A percentile compares a stretch with the other conserved stretches of the same genome.
Evolutionary conservation across 2,888 invertebrate species (phyloP).

Genomic region (Dermolepida albohirtum): DNA sequence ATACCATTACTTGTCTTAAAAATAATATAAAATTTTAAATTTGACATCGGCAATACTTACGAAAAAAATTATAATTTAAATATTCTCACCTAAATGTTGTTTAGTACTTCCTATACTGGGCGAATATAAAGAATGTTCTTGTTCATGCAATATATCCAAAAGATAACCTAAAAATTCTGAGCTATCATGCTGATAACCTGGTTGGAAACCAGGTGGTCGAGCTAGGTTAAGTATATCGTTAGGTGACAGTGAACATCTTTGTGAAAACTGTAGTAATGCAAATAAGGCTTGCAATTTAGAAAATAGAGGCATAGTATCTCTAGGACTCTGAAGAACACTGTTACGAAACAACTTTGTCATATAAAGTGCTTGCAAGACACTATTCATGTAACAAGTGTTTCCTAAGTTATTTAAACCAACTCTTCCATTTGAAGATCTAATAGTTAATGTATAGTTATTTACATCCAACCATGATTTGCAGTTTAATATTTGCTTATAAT

Average conservation of each 20-base stretch:
- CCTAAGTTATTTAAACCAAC: slow-evolving; percentile 86
- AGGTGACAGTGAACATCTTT: slow-evolving; percentile 76
- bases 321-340: slow-evolving; percentile 71
- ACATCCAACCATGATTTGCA: slow-evolving; percentile 63
- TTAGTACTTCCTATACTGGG: slow-evolving; percentile 28
- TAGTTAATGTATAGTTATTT: slow-evolving; percentile 50
- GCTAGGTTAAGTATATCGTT: slow-evolving; percentile 77
- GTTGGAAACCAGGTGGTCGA: slow-evolving; percentile 81
- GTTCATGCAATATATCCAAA: slow-evolving; percentile 80
- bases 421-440: slow-evolving; percentile 65
- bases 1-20: no score
- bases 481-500: slow-evolving; percentile 58
- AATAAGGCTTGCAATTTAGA: slow-evolving; percentile 77
- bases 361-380: slow-evolving; percentile 84
- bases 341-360: slow-evolving; percentile 85
- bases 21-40: no score
- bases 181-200: slow-evolving; percentile 87
- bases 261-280: slow-evolving; percentile 77
- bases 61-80: no score
- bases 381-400: slow-evolving; percentile 92
- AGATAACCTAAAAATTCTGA: slow-evolving; percentile 86
- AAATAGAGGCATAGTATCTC: slow-evolving; percentile 70
- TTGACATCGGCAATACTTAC: no score
- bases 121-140: slow-evolving; percentile 67
- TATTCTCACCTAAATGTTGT: slow-evolving; percentile 30